Evolutionary conservation across 2,113 vertebrate species (phyloP).

Genomic region (Thunnus maccoyii): DNA sequence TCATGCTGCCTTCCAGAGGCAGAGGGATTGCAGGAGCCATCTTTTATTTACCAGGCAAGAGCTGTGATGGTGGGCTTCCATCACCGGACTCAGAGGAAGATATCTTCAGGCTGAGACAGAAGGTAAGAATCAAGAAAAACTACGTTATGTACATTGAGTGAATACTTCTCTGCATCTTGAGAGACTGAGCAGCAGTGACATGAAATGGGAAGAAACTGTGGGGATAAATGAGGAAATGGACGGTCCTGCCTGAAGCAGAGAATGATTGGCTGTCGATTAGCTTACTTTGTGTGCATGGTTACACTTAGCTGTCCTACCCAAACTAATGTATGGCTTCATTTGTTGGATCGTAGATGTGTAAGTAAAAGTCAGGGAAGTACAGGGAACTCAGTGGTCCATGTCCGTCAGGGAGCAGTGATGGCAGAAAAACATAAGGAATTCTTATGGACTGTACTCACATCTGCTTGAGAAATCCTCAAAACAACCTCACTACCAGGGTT

Average conservation of each 20-base stretch:
- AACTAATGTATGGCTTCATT: neutral
- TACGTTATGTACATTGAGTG: neutral
- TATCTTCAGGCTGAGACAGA: neutral
- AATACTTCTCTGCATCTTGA: no score
- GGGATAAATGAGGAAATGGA: neutral
- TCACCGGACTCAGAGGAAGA: slow-evolving; percentile 6
- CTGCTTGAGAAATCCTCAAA: neutral
- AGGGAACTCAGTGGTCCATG: neutral
- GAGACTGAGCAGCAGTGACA: neutral
- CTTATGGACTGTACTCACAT: neutral
- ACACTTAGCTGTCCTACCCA: neutral
- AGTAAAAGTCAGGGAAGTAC: neutral
- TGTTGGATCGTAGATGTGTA: no score
- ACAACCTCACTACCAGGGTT: slow-evolving; percentile 20
- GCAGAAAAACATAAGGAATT: neutral
- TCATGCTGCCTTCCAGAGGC: slow-evolving; percentile 12
- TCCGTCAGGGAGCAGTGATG: neutral
- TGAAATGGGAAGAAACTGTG: neutral
- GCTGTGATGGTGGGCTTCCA: slow-evolving; percentile 9
- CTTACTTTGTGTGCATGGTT: neutral
- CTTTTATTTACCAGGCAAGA: slow-evolving; percentile 41
- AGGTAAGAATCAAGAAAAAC: slow-evolving; percentile 7
- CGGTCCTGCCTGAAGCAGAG: no score
- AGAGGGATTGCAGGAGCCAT: slow-evolving; percentile 16
- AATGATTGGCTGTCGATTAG: neutral